Base-by-base conservation (phyloP, 2,888 invertebrate species). In the Sphecodes monilicornis region DNA sequence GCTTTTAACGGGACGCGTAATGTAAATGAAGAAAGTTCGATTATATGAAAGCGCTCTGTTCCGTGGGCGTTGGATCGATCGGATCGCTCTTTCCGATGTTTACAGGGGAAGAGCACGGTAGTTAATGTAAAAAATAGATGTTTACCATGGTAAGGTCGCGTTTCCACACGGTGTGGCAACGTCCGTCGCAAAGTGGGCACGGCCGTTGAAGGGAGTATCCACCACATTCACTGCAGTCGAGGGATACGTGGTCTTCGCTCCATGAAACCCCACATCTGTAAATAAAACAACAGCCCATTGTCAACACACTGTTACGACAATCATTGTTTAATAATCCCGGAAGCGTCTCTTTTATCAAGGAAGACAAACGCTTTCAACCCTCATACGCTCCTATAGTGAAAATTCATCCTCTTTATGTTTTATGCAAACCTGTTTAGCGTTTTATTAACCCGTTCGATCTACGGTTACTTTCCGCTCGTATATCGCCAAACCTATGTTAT, bases 221-320 rank as follows among this genome's bases (percentile, higher is more conserved):
- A 68, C 97, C 98, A 93, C 98, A 98, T 94, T 98, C 98, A 73
- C 96, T 95, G 94, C 98, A 98, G 93, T 97, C 97, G 71, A 97
- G 95, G 13, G 97, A 97, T 68, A 97, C 97, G 93, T 97, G 97
- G 91, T 97, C 96, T 92, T 97, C 97, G 90, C 96, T 96, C 98
- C 98, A 98, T 90, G 97, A 97, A 41, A 97, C 97, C 76, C 97
- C 97, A 94, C 98, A 98, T 92, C 96, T 96, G 93, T 36, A 94
- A 92, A 81, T 32, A 79, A 73, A 88, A 82, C n/a, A 68, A 43
- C 3, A 57, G 18, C n/a, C 16, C 39, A 50, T 32, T 3, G 26
- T 72, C 39, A 41, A n/a, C 11, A 26, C 11, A 57, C 22, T 5
- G 8, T 36, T 36, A 36, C 5, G 39, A 39, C 39, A 39, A 39